These are phyloP conservation scores for Syngnathus acus DNA, from an alignment of 2,797 vertebrate genomes.

Conservation along the genomic window DNA sequence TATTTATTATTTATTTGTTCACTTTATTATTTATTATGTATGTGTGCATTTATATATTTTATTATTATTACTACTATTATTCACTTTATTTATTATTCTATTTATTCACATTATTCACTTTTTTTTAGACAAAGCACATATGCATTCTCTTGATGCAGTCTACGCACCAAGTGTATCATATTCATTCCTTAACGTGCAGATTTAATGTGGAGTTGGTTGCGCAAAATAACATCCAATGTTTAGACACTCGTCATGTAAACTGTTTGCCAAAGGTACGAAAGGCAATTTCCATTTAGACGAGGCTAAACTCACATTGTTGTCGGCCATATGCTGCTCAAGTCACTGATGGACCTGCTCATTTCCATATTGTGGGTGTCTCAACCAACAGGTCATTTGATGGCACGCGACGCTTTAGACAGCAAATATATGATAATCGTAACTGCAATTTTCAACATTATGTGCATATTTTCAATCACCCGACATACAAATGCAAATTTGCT, in stretches of 20 bases:
- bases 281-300: slow-evolving; percentile 77
- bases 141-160: too few species aligned
- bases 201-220: slow-evolving; percentile 52
- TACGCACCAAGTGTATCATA: slow-evolving; percentile 25
- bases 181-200: slow-evolving; percentile 39
- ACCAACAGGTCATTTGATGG: not conserved
- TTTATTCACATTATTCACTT: not conserved
- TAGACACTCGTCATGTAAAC: slow-evolving; percentile 65
- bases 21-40: too few species aligned
- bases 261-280: slow-evolving; percentile 71
- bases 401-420: not conserved
- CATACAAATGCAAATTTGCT: slow-evolving; percentile 31
- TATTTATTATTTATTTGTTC: too few species aligned
- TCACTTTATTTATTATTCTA: too few species aligned
- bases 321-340: slow-evolving; percentile 63
- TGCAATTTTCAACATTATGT: not conserved
- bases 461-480: not conserved
- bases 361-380: not conserved
- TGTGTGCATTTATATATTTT: too few species aligned
- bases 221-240: slow-evolving; percentile 63
- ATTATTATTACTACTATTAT: too few species aligned
- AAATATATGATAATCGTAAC: not conserved
- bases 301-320: slow-evolving; percentile 67
- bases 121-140: too few species aligned
- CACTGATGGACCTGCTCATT: slow-evolving; percentile 43